Percentiles rank a stretch among this genome's conserved stretches.
These are phyloP conservation scores for Metopia argyrocephala DNA, from an alignment of 2,888 invertebrate genomes.

Conservation along the genomic window DNA sequence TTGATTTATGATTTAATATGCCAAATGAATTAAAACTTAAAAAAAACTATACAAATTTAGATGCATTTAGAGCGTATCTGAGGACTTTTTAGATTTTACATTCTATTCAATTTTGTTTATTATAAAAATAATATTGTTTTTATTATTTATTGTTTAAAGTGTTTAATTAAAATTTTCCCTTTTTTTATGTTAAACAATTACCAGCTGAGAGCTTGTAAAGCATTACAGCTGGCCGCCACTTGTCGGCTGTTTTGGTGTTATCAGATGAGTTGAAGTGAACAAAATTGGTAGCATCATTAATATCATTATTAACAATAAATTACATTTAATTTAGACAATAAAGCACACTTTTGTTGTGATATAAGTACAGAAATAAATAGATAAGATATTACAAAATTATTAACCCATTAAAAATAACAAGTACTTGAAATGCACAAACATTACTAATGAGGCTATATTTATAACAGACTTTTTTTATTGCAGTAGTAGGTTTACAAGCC, in stretches of 20 bases:
- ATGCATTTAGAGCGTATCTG: constrained; percentile 41
- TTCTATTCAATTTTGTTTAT: not conserved
- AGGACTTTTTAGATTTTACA: not conserved
- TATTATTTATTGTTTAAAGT: not conserved
- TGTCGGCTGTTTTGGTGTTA: constrained; percentile 19
- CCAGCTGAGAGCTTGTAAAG: not conserved
- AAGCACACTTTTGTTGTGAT: constrained; percentile 32
- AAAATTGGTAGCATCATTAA: constrained; percentile 58
- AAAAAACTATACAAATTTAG: no score
- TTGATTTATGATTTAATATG: no score
- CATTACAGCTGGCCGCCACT: not conserved
- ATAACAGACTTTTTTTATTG: no score
- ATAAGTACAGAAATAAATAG: not conserved
- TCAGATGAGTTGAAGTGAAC: constrained; percentile 55
- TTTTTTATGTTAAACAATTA: no score
- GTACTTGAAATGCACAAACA: no score
- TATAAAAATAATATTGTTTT: not conserved
- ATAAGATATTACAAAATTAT: not conserved
- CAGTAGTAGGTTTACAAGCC: no score
- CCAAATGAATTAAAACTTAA: no score
- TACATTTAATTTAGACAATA: constrained; percentile 51
- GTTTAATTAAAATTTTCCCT: not conserved
- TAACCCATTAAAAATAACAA: constrained; percentile 21
- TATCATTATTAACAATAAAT: constrained; percentile 54
- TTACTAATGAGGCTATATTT: no score